These are phyloP conservation scores for Diarsia rubi DNA, from an alignment of 2,888 invertebrate species.

Conservation along the genomic window DNA sequence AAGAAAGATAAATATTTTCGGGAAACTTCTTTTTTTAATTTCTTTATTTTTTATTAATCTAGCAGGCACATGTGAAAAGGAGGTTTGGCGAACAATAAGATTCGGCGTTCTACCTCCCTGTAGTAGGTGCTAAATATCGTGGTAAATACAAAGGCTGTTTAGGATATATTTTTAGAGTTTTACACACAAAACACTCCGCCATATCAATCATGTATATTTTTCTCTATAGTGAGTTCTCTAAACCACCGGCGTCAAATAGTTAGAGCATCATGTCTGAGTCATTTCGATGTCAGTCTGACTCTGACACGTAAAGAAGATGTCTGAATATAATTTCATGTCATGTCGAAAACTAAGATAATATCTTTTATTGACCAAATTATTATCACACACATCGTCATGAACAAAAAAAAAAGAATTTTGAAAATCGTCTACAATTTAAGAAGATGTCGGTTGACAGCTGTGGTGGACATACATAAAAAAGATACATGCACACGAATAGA, in stretches of 20 bases:
- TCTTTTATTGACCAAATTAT: not conserved
- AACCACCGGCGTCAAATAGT: not conserved
- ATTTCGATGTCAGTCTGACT: not conserved
- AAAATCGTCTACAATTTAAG: no score
- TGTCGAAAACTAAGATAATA: not conserved
- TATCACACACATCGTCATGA: not conserved
- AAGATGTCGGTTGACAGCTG: no score
- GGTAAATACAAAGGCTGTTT: not conserved
- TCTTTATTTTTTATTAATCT: not conserved
- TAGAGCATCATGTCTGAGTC: not conserved
- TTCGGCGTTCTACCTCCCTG: not conserved
- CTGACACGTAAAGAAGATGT: not conserved
- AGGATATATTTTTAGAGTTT: not conserved
- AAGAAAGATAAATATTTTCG: not conserved
- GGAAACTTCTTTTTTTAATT: not conserved
- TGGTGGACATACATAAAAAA: no score
- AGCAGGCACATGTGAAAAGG: not conserved
- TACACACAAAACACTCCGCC: not conserved
- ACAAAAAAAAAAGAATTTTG: no score
- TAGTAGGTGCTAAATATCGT: not conserved
- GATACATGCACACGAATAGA: no score
- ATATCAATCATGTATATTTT: not conserved
- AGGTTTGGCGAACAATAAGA: not conserved
- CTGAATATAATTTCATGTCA: no score
- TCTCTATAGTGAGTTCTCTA: not conserved